Conservation (phyloP, 2,888 invertebrate genomes). For the Helicoverpa assulta region DNA sequence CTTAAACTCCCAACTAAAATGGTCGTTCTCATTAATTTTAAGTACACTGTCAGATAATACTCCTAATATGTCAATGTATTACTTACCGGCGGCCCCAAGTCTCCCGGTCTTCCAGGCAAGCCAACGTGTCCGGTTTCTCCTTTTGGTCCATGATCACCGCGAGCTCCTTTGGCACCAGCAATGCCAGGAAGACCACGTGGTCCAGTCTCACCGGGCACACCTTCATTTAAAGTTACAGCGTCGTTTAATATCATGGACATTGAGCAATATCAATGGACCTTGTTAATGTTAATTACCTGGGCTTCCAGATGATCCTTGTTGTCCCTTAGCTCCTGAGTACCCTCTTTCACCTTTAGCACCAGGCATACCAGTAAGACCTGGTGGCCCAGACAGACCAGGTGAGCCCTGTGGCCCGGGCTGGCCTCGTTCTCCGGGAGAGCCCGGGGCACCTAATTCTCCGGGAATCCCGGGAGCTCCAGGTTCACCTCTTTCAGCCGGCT, state of each 20-base stretch:
- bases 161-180: conserved; percentile 93
- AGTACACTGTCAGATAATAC: too few species aligned
- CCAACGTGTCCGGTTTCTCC: conserved; percentile 94
- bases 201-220: conserved; percentile 92
- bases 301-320: conserved; percentile 92
- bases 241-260: too few species aligned
- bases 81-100: conserved; percentile 92
- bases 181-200: conserved; percentile 91
- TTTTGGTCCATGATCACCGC: conserved; percentile 94
- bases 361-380: conserved; percentile 92
- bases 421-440: conserved; percentile 94
- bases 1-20: too few species aligned
- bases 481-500: conserved; percentile 95
- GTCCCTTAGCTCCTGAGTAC: conserved; percentile 92
- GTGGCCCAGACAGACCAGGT: conserved; percentile 92
- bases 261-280: too few species aligned
- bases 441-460: conserved; percentile 93
- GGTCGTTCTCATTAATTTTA: too few species aligned
- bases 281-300: conserved; percentile 82
- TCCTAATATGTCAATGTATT: neutral
- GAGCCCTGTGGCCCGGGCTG: conserved; percentile 92
- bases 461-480: conserved; percentile 93
- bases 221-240: conserved; percentile 78
- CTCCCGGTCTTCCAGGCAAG: conserved; percentile 94
- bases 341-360: conserved; percentile 94